Evolutionary conservation across 2,113 vertebrate genomes (phyloP), one percentile per base, ranked within the genome.

Genomic region (Laticauda colubrina): DNA sequence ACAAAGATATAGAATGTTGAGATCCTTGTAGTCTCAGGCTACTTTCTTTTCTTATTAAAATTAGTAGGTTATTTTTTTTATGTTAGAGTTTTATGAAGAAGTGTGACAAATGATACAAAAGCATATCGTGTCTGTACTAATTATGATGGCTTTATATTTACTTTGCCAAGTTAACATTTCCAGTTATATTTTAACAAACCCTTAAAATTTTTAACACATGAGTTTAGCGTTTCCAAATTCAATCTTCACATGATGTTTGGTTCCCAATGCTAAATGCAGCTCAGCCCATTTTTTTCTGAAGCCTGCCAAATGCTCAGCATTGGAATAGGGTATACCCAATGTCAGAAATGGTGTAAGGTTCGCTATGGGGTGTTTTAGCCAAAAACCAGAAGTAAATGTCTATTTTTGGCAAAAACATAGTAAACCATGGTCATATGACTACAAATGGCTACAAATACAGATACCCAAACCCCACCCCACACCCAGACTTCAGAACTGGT

Each of bases 1-100:
- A 2, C 48, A 94, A 93, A 92, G 90, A 48, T 88, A 96, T 0
- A 92, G 55, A 0, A 86, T 0, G 91, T 39, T 92, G 91, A 93
- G 55, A 55, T 92, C n/a, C 59, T 43, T 91, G 87, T 85, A 93
- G 92, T 93, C 48, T 8, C 45, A n/a, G 87, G 15, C 24, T 39
- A 5, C 34, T 54, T 89, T 7, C 20, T 54, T 64, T 55, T 45
- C 12, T 75, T 90, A 89, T 3, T 92, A 15, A 92, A 94, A 39
- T 81, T 39, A 69, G 59, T 61, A 18, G n/a, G 34, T 81, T 81
- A 39, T 81, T 81, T 69, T n/a, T 53, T 93, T 20, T 89, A 2
- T 94, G 92, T 43, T n/a, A 59, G 3, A 2, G 54, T 23, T 10
- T 95, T 48, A 89, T 39, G 90, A 0, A 48, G 85, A 94, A 1